Evolutionary conservation across 2,797 vertebrate genomes (phyloP), one percentile per base, ranked within the genome.

Genomic region (Melanogrammus aeglefinus): DNA sequence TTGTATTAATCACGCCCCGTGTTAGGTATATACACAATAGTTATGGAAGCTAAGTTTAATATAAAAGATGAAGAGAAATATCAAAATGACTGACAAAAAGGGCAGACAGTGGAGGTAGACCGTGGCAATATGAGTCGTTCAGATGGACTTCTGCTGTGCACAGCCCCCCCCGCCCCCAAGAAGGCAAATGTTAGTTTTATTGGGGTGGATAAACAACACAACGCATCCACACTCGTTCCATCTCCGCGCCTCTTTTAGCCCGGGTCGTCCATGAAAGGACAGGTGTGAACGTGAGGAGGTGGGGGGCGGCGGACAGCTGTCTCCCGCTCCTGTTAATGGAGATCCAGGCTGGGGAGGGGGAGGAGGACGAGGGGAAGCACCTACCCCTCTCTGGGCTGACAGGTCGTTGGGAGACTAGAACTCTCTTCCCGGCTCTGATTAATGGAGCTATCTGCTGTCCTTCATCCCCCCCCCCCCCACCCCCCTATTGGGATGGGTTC

Each of bases 381-480:
- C n/a, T 18, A 63, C 57, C 57, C 21, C 57, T 63, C 21, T 63
- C 57, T 24, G 8, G 57, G 87, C 87, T 89, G 89, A 88, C 86
- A 84, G 86, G 89, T 91, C 89, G 87, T 82, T 81, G 83, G 1
- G 77, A 78, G 82, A 88, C 82, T 90, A 89, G 89, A 88, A 88
- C 89, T 89, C 88, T 84, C 89, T 84, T 91, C 92, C 91, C 82
- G 84, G 63, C 82, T 78, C 89, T 92, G 91, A 94, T 92, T 92
- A 91, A 93, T 93, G 90, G 86, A 86, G 84, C 88, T 88, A 90
- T 92, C 91, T 85, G 80, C 41, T 44, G 41, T 44, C 41, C 41
- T 44, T 44, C 41, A 44, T 44, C 12, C 47, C 47, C 47, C 18
- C n/a, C 47, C 18, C 14, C 18, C 47, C 83, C 44, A 4, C 18